A percentile compares a stretch with the other conserved stretches of the same genome.
Evolutionary conservation across 2,113 vertebrate genomes (phyloP).

Genomic region (Corythornis cristatus): DNA sequence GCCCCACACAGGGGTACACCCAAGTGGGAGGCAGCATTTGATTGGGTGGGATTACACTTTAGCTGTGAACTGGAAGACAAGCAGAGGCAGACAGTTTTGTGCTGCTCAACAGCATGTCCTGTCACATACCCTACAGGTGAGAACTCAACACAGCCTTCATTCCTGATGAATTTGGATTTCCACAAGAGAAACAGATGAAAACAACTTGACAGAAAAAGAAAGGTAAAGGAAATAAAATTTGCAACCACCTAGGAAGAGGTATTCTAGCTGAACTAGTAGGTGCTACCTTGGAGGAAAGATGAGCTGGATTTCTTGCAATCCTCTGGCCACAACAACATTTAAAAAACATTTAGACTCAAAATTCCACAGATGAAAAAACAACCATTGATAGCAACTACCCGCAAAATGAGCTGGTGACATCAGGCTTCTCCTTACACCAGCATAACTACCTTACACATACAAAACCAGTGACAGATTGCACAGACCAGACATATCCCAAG

Average conservation of each 20-base stretch:
- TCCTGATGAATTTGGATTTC: not conserved
- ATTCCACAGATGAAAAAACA: not conserved
- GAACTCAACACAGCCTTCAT: not conserved
- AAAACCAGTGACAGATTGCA: not conserved
- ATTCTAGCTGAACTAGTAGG: not conserved
- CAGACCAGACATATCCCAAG: not conserved
- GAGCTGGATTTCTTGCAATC: not conserved
- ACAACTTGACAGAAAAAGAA: not conserved
- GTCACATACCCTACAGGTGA: not conserved
- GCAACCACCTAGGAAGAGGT: not conserved
- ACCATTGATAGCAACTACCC: not conserved
- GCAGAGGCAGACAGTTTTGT: not conserved
- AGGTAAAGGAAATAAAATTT: not conserved
- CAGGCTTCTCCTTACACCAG: not conserved
- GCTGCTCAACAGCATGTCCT: not conserved
- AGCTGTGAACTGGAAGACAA: not conserved
- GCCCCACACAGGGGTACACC: not conserved
- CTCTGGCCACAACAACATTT: not conserved
- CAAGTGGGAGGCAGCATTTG: not conserved
- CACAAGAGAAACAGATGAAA: not conserved
- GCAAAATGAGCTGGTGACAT: not conserved
- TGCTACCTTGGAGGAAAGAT: not conserved
- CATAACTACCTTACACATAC: not conserved
- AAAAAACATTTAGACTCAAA: not conserved
- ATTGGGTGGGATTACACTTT: not conserved